Evolutionary conservation across 1,140 invertebrate species (phyloP).

Genomic region (Planococcus citri): DNA sequence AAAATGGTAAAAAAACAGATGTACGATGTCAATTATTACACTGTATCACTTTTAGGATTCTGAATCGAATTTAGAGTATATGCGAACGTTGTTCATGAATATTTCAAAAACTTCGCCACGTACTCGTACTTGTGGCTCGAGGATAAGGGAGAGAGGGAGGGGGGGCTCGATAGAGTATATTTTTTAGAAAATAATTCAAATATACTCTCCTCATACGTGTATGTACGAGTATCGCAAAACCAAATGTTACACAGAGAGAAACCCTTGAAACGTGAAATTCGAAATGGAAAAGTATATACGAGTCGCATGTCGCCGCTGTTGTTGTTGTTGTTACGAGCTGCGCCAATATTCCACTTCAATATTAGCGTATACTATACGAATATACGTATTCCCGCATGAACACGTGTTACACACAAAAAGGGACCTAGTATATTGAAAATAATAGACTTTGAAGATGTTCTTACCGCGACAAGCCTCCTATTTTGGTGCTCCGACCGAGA

Average conservation of each 20-base stretch:
- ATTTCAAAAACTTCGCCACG: too few species aligned
- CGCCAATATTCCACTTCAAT: constrained; percentile 6
- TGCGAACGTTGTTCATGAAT: too few species aligned
- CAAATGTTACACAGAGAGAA: neutral
- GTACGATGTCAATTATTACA: too few species aligned
- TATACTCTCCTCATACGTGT: neutral
- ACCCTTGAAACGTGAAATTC: neutral
- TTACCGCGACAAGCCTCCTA: neutral
- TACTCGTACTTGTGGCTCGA: too few species aligned
- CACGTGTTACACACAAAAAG: neutral
- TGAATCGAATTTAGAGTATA: too few species aligned
- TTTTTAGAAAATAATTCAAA: neutral
- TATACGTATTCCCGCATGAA: neutral
- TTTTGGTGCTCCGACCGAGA: too few species aligned
- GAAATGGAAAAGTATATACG: neutral
- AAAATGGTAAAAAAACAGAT: too few species aligned
- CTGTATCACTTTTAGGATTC: too few species aligned
- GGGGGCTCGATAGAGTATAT: too few species aligned
- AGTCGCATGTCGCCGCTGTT: too few species aligned
- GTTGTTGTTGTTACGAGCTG: constrained; percentile 1
- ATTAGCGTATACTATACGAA: too few species aligned
- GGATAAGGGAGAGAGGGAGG: too few species aligned
- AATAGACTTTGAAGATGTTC: constrained; percentile 2
- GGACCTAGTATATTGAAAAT: neutral
- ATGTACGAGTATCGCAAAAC: neutral